Evolutionary conservation across 2,797 vertebrate species (phyloP).

Genomic region (Scarus forsteni): DNA sequence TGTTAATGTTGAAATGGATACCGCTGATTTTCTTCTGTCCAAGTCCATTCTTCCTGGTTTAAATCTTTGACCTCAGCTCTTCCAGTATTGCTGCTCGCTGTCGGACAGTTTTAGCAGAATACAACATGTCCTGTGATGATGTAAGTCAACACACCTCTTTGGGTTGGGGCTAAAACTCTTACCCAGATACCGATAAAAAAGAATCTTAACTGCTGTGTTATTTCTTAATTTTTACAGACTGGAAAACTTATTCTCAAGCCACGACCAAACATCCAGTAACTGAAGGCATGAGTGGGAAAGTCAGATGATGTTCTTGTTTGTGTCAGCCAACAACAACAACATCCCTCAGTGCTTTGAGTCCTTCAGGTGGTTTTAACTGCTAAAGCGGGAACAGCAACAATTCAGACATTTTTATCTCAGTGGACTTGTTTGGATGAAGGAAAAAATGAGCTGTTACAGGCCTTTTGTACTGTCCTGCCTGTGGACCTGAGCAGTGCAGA

Average conservation of each 20-base stretch:
- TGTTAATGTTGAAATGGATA: no score
- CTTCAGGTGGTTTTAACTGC: background rate
- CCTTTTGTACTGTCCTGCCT: constrained; percentile 46
- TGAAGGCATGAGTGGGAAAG: background rate
- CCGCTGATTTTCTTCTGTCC: no score
- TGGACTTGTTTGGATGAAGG: constrained; percentile 18
- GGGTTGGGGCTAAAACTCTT: background rate
- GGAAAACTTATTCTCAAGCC: constrained; percentile 99
- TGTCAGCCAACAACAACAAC: background rate
- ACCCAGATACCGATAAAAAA: background rate
- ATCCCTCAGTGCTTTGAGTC: constrained; percentile 7
- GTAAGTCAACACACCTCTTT: constrained; percentile 85
- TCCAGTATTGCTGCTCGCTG: constrained; percentile 95
- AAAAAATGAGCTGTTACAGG: constrained; percentile 36
- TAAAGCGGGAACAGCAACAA: background rate
- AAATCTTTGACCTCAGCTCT: constrained; percentile 61
- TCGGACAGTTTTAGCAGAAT: constrained; percentile 97
- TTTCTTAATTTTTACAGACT: constrained; percentile 85
- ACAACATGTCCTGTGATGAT: constrained; percentile 99
- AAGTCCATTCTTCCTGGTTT: constrained; percentile 1
- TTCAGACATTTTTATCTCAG: constrained; percentile 8
- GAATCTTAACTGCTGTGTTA: background rate
- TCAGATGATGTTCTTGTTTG: constrained; percentile 9
- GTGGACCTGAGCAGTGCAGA: constrained; percentile 48
- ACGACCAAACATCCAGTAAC: constrained; percentile 95